phyloP scores from a whole-genome alignment of 2,888 invertebrate genomes.

The Melipona beecheii region DNA sequence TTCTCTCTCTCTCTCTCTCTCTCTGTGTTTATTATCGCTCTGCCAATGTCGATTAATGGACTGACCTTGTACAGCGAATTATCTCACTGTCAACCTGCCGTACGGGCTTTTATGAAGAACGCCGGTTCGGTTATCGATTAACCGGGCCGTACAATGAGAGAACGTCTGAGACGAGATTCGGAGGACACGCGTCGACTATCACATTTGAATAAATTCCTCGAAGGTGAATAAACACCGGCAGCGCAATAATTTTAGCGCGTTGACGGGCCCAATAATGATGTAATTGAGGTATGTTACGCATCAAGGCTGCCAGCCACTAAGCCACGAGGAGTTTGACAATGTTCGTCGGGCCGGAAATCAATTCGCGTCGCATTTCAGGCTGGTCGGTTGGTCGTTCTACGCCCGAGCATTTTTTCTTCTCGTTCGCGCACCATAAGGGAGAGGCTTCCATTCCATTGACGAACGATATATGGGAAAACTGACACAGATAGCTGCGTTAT shows the following conservation, averaged over 20 bases:
- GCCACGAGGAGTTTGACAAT: conserved; percentile 44
- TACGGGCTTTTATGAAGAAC: conserved; percentile 22
- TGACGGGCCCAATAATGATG: conserved; percentile 37
- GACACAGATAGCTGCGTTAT: not conserved
- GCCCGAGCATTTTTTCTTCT: conserved; percentile 12
- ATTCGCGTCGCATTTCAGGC: conserved; percentile 35
- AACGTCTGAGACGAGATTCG: not conserved
- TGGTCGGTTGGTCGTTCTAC: conserved; percentile 13
- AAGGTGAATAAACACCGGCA: not conserved
- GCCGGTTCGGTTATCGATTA: conserved; percentile 36
- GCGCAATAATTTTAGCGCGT: not conserved
- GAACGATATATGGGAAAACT: not conserved
- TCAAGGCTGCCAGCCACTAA: conserved; percentile 47
- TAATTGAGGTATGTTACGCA: conserved; percentile 53
- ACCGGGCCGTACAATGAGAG: not conserved
- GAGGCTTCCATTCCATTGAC: not conserved
- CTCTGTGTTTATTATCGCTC: not conserved
- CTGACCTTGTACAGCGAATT: conserved; percentile 30
- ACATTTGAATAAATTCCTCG: conserved; percentile 1
- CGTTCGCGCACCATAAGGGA: not conserved
- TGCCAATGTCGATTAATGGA: conserved; percentile 17
- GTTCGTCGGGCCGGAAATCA: conserved; percentile 25
- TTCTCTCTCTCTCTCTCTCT: too few relatives aligned
- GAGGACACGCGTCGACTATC: not conserved
- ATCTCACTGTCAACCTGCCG: not conserved